These are phyloP conservation scores for Pitta sordida DNA, from an alignment of 2,113 vertebrate genomes.

Conservation along the genomic window DNA sequence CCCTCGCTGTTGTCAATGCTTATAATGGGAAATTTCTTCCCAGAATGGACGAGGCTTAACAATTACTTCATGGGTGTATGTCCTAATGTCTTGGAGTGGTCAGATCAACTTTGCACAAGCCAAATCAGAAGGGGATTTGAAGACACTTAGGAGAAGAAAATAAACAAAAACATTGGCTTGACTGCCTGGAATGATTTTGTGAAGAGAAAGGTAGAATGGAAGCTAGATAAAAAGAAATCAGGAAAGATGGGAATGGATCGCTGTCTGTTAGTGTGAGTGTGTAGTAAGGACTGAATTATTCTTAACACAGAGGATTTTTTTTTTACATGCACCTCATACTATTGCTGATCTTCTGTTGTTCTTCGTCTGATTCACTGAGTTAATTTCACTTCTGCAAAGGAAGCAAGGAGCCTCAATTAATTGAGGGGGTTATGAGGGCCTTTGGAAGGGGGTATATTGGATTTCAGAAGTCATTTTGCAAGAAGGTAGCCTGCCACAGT, in stretches of 20 bases:
- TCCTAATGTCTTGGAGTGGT: neutral
- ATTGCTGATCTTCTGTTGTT: slow-evolving; percentile 21
- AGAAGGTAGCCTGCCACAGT: neutral
- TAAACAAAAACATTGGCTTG: neutral
- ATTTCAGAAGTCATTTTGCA: slow-evolving; percentile 36
- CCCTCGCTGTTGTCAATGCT: neutral
- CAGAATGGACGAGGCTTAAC: neutral
- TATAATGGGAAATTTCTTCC: neutral
- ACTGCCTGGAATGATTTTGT: neutral
- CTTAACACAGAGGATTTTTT: neutral
- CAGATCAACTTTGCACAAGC: neutral
- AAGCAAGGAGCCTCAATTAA: neutral
- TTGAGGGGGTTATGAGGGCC: neutral
- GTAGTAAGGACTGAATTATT: neutral
- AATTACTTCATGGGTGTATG: neutral
- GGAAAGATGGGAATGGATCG: neutral
- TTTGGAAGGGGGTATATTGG: slow-evolving; percentile 21
- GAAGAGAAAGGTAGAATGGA: neutral
- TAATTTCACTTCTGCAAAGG: slow-evolving; percentile 44
- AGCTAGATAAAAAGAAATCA: neutral
- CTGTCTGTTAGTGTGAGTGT: neutral
- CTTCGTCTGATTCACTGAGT: slow-evolving; percentile 44
- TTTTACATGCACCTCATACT: neutral
- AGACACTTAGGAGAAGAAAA: neutral
- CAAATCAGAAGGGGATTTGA: neutral